These are phyloP conservation scores for Gorsachius magnificus DNA, from an alignment of 2,797 vertebrate genomes.

Conservation along the genomic window DNA sequence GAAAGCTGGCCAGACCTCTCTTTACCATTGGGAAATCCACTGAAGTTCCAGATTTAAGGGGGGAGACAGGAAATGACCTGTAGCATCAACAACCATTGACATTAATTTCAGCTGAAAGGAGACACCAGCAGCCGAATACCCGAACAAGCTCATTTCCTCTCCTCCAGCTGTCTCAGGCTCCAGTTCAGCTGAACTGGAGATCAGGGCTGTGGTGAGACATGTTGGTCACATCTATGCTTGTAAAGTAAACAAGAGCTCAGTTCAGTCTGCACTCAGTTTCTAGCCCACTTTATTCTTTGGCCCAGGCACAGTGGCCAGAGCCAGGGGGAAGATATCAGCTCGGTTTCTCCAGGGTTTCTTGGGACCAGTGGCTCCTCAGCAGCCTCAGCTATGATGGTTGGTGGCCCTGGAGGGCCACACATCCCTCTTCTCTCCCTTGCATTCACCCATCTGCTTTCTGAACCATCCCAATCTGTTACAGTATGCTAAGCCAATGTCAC, in stretches of 20 bases:
- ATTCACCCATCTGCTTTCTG: not conserved
- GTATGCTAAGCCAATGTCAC: accelerated
- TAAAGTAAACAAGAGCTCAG: not conserved
- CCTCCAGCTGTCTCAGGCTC: not conserved
- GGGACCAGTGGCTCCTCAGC: not conserved
- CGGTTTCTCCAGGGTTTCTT: not conserved
- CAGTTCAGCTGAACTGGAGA: not conserved
- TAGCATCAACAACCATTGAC: slow-evolving; percentile 21
- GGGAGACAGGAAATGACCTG: slow-evolving; percentile 40
- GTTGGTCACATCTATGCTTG: not conserved
- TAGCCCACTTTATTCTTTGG: not conserved
- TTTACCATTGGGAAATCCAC: slow-evolving; percentile 23
- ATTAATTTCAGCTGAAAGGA: slow-evolving; percentile 25
- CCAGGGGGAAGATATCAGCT: not conserved
- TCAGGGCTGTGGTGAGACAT: not conserved
- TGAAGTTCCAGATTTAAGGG: not conserved
- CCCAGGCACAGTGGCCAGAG: accelerated
- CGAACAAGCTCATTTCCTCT: not conserved
- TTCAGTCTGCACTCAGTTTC: accelerated
- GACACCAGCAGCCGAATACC: not conserved
- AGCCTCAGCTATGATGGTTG: not conserved
- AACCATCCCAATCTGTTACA: not conserved
- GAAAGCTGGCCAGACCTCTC: slow-evolving; percentile 20
- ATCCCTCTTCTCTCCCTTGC: not conserved
- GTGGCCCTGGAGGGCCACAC: not conserved